phyloP scores from a whole-genome alignment of 2,797 vertebrate species.

The Diceros bicornis region DNA sequence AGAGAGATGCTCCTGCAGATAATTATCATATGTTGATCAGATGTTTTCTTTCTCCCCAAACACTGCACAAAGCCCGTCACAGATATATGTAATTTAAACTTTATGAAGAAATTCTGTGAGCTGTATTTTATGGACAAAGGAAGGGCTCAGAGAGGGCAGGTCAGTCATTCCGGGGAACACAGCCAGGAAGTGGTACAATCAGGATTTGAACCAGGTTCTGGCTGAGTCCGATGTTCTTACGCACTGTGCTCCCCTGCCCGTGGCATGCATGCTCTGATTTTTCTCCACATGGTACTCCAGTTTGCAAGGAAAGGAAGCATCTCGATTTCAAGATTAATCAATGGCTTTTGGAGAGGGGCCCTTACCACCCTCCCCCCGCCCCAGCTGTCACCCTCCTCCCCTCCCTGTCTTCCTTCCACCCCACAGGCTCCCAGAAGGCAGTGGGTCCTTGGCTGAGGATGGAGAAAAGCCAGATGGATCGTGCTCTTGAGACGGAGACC shows the following conservation, averaged over 20 bases:
- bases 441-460: slow-evolving; percentile 10
- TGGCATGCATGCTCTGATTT: fast-evolving
- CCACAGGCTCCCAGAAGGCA: background rate
- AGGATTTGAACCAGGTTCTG: background rate
- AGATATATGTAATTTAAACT: background rate
- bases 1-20: background rate
- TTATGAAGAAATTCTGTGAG: background rate
- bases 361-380: fast-evolving
- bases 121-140: background rate
- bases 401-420: background rate
- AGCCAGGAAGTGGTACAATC: background rate
- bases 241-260: fast-evolving
- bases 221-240: fast-evolving
- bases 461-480: slow-evolving; percentile 37
- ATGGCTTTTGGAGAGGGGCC: background rate
- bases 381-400: background rate
- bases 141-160: background rate
- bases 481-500: background rate
- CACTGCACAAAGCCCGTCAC: background rate
- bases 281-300: background rate
- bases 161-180: background rate
- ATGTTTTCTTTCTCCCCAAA: background rate
- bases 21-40: background rate
- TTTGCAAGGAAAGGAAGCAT: background rate
- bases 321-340: background rate